A percentile compares a stretch with the other conserved stretches of the same genome.
Conservation (phyloP, 2,888 invertebrate genomes). For the Aspidiotus destructor region DNA sequence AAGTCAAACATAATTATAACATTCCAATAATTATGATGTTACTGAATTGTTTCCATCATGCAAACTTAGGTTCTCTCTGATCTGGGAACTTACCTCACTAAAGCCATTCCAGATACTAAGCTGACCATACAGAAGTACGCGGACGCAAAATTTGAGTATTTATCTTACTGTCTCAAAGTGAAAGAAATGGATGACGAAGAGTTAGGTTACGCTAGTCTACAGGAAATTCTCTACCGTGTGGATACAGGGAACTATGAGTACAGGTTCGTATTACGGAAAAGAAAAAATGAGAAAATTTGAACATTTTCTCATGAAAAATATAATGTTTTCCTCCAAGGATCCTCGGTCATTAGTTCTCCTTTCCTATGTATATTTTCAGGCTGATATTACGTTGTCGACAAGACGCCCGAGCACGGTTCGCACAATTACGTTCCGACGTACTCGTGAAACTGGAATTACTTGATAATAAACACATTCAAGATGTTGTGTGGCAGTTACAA, state of each 20-base stretch:
- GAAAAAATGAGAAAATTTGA: too few species aligned
- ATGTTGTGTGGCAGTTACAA: slow-evolving; percentile 36
- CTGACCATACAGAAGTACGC: slow-evolving; percentile 96
- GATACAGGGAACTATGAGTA: slow-evolving; percentile 99
- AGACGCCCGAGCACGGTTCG: slow-evolving; percentile 78
- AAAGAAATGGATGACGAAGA: slow-evolving; percentile 99
- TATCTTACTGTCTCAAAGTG: slow-evolving; percentile 97
- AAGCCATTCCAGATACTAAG: slow-evolving; percentile 97
- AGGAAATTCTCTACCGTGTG: slow-evolving; percentile 93
- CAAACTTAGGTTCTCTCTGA: slow-evolving; percentile 18
- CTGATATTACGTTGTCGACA: slow-evolving; percentile 90
- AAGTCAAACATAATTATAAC: slow-evolving; percentile 38
- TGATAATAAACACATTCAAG: slow-evolving; percentile 94
- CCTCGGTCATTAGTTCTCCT: too few species aligned
- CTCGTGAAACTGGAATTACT: slow-evolving; percentile 92
- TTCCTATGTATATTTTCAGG: slow-evolving; percentile 43
- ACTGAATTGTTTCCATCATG: background rate
- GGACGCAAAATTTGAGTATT: slow-evolving; percentile 96
- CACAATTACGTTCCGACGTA: slow-evolving; percentile 76
- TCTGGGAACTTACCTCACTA: slow-evolving; percentile 89
- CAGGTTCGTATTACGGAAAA: slow-evolving; percentile 46
- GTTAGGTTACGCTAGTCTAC: slow-evolving; percentile 79
- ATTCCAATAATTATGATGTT: background rate
- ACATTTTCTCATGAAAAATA: too few species aligned
- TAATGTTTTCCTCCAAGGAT: too few species aligned